Conservation (phyloP, 2,888 invertebrate species). For the Oligia strigilis region DNA sequence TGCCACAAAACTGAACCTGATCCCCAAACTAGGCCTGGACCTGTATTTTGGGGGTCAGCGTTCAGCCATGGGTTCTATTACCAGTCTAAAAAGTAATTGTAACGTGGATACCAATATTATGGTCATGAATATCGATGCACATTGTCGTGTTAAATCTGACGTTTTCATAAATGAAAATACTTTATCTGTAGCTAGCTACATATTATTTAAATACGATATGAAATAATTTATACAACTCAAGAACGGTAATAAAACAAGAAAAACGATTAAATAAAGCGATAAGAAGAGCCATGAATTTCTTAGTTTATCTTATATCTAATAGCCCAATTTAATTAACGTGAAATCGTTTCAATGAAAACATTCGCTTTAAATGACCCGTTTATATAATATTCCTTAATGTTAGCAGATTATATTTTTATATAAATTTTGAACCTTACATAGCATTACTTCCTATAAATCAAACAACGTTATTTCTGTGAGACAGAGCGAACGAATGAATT, state of each 20-base stretch:
- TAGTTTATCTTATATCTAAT: slow-evolving; percentile 60
- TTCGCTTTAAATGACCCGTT: slow-evolving; percentile 40
- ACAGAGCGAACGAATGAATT: no score
- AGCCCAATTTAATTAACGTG: slow-evolving; percentile 54
- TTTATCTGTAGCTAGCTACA: no score
- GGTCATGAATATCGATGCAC: background rate
- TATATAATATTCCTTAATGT: slow-evolving; percentile 43
- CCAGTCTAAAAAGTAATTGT: no score
- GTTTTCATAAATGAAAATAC: slow-evolving; percentile 3
- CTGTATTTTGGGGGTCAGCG: no score
- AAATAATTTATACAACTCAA: slow-evolving; percentile 10
- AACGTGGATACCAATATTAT: background rate
- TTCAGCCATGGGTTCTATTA: no score
- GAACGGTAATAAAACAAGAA: slow-evolving; percentile 21
- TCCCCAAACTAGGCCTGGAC: no score
- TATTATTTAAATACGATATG: slow-evolving; percentile 1
- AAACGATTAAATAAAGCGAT: slow-evolving; percentile 41
- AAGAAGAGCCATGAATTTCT: slow-evolving; percentile 46
- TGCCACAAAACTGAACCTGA: no score
- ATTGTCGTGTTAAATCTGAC: background rate
- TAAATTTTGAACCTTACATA: background rate
- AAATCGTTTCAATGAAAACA: slow-evolving; percentile 47
- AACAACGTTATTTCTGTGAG: no score
- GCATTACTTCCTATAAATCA: no score
- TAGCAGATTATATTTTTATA: slow-evolving; percentile 28